A percentile compares a stretch with the other conserved stretches of the same genome.
phyloP scores from a whole-genome alignment of 2,113 vertebrate genomes.

The Rhineura floridana region DNA sequence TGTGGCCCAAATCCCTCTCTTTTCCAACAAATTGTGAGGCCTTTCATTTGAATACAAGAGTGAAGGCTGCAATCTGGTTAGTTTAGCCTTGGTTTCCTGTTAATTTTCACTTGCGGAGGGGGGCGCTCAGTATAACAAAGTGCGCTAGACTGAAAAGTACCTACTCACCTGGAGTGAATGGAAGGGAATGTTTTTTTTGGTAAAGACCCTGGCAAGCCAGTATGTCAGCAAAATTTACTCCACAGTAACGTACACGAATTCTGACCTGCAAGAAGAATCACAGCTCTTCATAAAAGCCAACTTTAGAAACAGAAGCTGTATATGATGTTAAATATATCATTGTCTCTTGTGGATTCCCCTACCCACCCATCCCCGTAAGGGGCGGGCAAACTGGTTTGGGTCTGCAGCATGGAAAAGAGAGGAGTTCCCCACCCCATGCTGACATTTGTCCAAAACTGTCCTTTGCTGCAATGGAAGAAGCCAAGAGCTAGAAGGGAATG shows the following conservation, averaged over 20 bases:
- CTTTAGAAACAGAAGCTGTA: neutral
- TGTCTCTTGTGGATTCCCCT: neutral
- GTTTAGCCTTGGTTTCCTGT: neutral
- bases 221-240: slow-evolving; percentile 67
- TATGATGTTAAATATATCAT: neutral
- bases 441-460: neutral
- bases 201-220: slow-evolving; percentile 62
- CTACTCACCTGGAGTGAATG: slow-evolving; percentile 62
- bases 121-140: neutral
- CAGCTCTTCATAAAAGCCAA: neutral
- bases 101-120: no score
- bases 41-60: neutral
- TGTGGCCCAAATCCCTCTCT: neutral
- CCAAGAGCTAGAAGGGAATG: neutral
- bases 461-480: neutral
- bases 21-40: neutral
- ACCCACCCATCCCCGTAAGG: no score
- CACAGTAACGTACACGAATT: slow-evolving; percentile 52
- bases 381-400: neutral
- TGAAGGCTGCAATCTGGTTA: neutral
- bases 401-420: neutral
- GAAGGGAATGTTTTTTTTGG: slow-evolving; percentile 53
- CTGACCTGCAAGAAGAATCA: slow-evolving; percentile 54
- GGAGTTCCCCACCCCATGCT: neutral
- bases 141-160: neutral